phyloP scores from a whole-genome alignment of 2,113 vertebrate species.

The Microtus richardsoni region DNA sequence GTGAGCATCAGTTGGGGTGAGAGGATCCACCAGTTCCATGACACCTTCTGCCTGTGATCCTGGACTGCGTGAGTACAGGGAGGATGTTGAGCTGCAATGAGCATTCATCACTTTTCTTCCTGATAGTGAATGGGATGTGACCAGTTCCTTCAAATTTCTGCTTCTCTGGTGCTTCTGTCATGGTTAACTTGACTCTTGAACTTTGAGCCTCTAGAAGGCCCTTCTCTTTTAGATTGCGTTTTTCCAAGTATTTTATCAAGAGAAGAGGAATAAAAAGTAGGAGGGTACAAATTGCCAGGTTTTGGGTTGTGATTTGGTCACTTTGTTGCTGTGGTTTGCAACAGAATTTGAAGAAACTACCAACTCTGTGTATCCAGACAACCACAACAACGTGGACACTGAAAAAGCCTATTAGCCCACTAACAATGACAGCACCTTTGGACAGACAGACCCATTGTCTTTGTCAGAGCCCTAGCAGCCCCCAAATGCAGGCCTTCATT shows the following conservation, averaged over 20 bases:
- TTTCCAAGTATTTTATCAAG: not conserved
- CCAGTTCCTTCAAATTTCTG: not conserved
- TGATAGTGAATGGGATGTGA: not conserved
- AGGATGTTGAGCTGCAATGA: too few relatives aligned
- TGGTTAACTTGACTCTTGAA: not conserved
- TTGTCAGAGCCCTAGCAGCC: not conserved
- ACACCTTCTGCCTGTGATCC: too few relatives aligned
- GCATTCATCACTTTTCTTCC: not conserved
- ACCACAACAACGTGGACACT: not conserved
- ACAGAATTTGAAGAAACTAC: not conserved
- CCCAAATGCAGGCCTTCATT: not conserved
- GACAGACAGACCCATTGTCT: not conserved
- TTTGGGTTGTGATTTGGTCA: not conserved
- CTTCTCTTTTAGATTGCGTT: not conserved
- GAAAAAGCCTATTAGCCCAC: not conserved
- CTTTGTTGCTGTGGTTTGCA: not conserved
- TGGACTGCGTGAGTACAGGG: too few relatives aligned
- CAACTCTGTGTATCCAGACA: not conserved
- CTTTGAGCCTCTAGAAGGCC: not conserved
- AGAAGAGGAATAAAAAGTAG: not conserved
- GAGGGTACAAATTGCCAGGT: not conserved
- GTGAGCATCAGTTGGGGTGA: not conserved
- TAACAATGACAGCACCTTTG: not conserved
- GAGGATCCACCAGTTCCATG: not conserved
- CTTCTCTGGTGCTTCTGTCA: too few relatives aligned